Evolutionary conservation across 2,888 invertebrate genomes (phyloP).

Genomic region (Andrena hattorfiana): DNA sequence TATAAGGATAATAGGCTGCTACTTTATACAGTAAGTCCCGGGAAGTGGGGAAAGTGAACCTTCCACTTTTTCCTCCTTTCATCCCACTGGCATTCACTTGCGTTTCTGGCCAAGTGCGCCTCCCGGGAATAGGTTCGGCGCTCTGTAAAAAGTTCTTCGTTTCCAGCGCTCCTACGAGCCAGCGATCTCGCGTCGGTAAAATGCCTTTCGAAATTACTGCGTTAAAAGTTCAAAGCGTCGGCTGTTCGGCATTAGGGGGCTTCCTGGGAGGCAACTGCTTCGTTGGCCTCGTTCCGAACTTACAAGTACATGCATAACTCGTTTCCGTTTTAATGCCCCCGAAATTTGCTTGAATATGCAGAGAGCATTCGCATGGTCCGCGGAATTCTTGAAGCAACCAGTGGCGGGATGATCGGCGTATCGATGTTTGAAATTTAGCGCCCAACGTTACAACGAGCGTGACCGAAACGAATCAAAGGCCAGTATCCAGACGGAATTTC

Average conservation of each 20-base stretch:
- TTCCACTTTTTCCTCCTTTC: constrained; percentile 49
- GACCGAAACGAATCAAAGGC: constrained; percentile 6
- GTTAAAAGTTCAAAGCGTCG: constrained; percentile 57
- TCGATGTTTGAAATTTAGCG: constrained; percentile 33
- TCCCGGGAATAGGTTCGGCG: constrained; percentile 47
- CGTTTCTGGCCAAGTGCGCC: constrained; percentile 53
- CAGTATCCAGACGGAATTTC: constrained; percentile 44
- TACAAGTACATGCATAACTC: not conserved
- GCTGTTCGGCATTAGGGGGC: constrained; percentile 38
- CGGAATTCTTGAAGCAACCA: not conserved
- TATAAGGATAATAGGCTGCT: constrained; percentile 62
- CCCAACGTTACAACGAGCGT: not conserved
- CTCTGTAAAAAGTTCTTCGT: constrained; percentile 50
- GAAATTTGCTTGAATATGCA: constrained; percentile 14
- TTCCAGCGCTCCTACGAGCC: constrained; percentile 14
- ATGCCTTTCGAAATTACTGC: constrained; percentile 59
- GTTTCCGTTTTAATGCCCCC: constrained; percentile 9
- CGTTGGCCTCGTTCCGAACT: constrained; percentile 25
- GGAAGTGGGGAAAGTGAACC: constrained; percentile 47
- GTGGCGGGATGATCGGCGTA: constrained; percentile 15
- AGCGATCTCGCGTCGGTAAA: constrained; percentile 33
- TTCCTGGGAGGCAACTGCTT: constrained; percentile 17
- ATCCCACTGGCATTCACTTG: constrained; percentile 46
- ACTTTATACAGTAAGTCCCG: constrained; percentile 51
- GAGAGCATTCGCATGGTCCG: not conserved